Conservation (phyloP, 1,140 invertebrate species). For the Steinernema khuongi region DNA sequence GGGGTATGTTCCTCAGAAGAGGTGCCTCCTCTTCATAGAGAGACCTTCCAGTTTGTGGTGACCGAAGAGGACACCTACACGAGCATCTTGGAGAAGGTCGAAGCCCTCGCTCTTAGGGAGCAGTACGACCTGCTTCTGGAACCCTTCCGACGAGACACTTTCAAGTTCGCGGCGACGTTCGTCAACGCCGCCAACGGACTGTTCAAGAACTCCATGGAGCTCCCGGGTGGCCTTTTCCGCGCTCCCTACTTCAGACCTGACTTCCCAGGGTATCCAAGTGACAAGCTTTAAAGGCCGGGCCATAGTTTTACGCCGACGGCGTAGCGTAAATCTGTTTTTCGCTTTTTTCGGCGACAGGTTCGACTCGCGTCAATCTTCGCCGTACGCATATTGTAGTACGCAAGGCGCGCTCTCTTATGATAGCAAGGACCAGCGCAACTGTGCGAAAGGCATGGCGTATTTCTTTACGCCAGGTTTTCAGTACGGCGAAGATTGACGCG, state of each 20-base stretch:
- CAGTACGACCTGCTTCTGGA: not conserved
- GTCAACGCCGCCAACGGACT: slow-evolving; percentile 60
- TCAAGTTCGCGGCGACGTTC: slow-evolving; percentile 57
- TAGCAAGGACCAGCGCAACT: too few species aligned
- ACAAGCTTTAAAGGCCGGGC: too few species aligned
- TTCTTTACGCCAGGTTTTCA: too few species aligned
- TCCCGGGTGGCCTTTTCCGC: slow-evolving; percentile 67
- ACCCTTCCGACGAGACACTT: not conserved
- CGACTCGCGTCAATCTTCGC: too few species aligned
- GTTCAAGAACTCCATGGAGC: slow-evolving; percentile 57
- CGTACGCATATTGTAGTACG: too few species aligned
- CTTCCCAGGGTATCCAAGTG: slow-evolving; percentile 65
- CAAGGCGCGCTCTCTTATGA: too few species aligned
- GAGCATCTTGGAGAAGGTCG: not conserved
- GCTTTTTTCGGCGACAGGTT: too few species aligned
- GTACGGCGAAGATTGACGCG: too few species aligned
- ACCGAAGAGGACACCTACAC: not conserved
- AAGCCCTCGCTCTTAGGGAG: not conserved
- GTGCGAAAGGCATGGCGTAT: too few species aligned
- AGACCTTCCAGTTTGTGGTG: not conserved
- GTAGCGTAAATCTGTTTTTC: too few species aligned
- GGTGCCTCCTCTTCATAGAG: not conserved
- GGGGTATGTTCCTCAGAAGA: slow-evolving; percentile 31
- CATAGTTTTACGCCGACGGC: too few species aligned
- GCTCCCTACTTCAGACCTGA: slow-evolving; percentile 65